Conservation (phyloP, 2,113 vertebrate genomes). For the Mobula birostris region DNA sequence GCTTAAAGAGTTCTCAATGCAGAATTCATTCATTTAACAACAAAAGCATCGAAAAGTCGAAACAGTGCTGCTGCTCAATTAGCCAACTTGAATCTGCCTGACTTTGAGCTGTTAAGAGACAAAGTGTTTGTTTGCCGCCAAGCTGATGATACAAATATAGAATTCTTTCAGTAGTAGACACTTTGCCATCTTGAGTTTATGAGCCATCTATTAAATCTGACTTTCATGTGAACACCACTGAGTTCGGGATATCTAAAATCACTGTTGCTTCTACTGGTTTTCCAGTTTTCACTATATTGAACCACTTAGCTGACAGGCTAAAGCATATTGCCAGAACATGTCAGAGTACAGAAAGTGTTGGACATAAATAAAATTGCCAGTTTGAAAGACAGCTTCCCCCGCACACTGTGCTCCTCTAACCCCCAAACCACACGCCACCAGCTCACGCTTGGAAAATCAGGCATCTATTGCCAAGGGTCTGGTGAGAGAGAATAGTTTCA, state of each 20-base stretch:
- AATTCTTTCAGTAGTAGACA: background rate
- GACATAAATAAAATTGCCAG: background rate
- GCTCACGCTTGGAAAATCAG: background rate
- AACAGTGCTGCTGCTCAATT: background rate
- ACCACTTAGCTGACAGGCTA: background rate
- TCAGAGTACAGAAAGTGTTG: background rate
- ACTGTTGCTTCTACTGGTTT: background rate
- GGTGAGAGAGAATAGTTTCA: background rate
- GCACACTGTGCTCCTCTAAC: no score
- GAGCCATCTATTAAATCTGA: background rate
- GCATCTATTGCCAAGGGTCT: background rate
- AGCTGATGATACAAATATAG: background rate
- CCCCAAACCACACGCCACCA: background rate
- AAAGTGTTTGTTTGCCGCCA: background rate
- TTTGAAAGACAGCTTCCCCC: background rate
- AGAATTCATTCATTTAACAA: constrained; percentile 29
- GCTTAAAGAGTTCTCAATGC: constrained; percentile 22
- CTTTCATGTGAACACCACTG: background rate
- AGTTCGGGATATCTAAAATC: background rate
- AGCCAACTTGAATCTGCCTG: background rate
- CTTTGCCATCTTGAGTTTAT: constrained; percentile 1
- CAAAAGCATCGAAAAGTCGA: background rate
- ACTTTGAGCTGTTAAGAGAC: background rate
- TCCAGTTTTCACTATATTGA: background rate
- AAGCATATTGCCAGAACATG: background rate